Evolutionary conservation across 1,140 invertebrate species (phyloP), one percentile per base, ranked within the genome.

Genomic region (Drosophila truncata): DNA sequence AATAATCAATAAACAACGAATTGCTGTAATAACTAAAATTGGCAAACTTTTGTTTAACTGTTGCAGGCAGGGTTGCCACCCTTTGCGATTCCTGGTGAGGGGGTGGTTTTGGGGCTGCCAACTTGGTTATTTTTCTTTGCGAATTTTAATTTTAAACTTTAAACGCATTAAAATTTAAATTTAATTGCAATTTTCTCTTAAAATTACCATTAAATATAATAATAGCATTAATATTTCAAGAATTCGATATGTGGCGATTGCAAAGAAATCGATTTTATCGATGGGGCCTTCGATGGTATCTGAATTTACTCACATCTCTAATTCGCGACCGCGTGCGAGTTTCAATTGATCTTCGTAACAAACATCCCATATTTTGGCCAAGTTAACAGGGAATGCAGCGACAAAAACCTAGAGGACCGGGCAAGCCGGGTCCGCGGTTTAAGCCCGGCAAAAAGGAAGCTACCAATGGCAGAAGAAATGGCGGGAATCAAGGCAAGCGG

Each of bases 321-420:
- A 37, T 55, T 5, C 3, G 3, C 61, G 20, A 62, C 62, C 62
- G 62, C 62, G 62, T 65, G 62, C 62, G 13, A 62, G 16, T 61
- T 61, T 61, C 37, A 62, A 65, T 25, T 9, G 11, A n/a, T 37
- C 20, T 1, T 11, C 35, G 16, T 9, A 31, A 14, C 7, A 18
- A 29, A n/a, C 23, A 20, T 58, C 6, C 9, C 3, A 25, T 49
- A 25, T 49, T 50, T 67, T 31, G 35, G 2, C 16, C 35, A 72
- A 35, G 2, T 44, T 16, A 46, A 55, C 4, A 62, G 25, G 62
- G 41, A 25, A 85, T 85, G 82, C 73, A 86, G 25, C 71, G 71
- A 18, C 82, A 86, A 18, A 86, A 63, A 59, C 64, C 59, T 27
- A 78, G 65, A 47, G 52, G 73, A 47, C 55, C 78, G 57, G 57